phyloP scores from a whole-genome alignment of 2,113 vertebrate genomes.

The Esox niger region DNA sequence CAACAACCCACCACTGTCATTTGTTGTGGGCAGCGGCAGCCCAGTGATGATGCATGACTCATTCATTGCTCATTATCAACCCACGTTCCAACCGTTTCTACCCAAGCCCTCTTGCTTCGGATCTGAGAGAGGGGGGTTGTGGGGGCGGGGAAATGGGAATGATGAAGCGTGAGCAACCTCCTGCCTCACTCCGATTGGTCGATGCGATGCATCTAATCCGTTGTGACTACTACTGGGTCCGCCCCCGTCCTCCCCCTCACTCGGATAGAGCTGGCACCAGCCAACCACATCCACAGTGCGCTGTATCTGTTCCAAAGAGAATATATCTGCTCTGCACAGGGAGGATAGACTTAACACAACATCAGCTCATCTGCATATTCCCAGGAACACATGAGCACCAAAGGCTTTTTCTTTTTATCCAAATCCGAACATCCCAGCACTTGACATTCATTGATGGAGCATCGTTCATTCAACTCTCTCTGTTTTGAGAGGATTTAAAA shows the following conservation, averaged over 20 bases:
- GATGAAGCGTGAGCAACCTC: slow-evolving; percentile 58
- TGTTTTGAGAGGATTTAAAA: slow-evolving; percentile 46
- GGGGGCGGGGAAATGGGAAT: slow-evolving; percentile 62
- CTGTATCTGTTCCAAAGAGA: slow-evolving; percentile 79
- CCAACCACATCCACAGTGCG: slow-evolving; percentile 63
- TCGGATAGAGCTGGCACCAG: slow-evolving; percentile 69
- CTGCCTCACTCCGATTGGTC: slow-evolving; percentile 78
- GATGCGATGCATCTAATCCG: slow-evolving; percentile 76
- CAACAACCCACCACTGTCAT: slow-evolving; percentile 57
- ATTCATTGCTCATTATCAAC: slow-evolving; percentile 75
- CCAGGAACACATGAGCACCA: slow-evolving; percentile 56
- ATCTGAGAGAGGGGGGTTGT: slow-evolving; percentile 52
- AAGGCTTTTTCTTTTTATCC: slow-evolving; percentile 44
- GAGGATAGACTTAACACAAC: slow-evolving; percentile 76
- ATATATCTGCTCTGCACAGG: slow-evolving; percentile 76
- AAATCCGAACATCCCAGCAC: slow-evolving; percentile 37
- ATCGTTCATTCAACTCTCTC: slow-evolving; percentile 42
- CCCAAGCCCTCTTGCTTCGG: slow-evolving; percentile 55
- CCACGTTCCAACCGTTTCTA: slow-evolving; percentile 59
- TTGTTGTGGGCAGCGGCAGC: slow-evolving; percentile 52
- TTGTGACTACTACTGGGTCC: slow-evolving; percentile 67
- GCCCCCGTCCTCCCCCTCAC: slow-evolving; percentile 64
- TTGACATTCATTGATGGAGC: slow-evolving; percentile 44
- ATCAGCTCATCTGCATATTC: slow-evolving; percentile 74
- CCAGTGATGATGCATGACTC: slow-evolving; percentile 69